Evolutionary conservation across 2,888 invertebrate genomes (phyloP).

Genomic region (Scaptomyza tumidula): DNA sequence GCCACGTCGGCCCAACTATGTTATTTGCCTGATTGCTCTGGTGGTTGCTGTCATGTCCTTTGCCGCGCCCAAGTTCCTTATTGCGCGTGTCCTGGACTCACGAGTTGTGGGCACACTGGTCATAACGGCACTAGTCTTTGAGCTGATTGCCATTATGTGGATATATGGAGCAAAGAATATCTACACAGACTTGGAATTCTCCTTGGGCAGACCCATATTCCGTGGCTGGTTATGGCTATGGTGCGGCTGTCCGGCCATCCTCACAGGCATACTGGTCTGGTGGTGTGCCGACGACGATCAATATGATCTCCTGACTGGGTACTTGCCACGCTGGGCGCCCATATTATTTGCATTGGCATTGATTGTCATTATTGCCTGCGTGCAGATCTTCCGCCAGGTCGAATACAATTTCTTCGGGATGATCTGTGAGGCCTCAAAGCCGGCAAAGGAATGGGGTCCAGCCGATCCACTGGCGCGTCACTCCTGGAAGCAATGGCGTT

Average conservation of each 20-base stretch:
- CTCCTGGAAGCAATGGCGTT: constrained; percentile 85
- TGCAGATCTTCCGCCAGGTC: constrained; percentile 84
- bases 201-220: constrained; percentile 84
- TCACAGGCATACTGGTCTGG: constrained; percentile 84
- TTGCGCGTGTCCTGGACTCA: constrained; percentile 82
- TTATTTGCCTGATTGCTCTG: constrained; percentile 82
- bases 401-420: constrained; percentile 85
- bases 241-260: constrained; percentile 83
- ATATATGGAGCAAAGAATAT: constrained; percentile 84
- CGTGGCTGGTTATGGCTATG: constrained; percentile 83
- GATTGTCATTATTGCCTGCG: constrained; percentile 82
- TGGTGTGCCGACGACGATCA: constrained; percentile 84
- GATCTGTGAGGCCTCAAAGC: constrained; percentile 84
- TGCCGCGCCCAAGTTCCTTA: constrained; percentile 81
- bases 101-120: constrained; percentile 83
- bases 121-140: constrained; percentile 83
- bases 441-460: constrained; percentile 85
- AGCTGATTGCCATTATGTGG: constrained; percentile 84
- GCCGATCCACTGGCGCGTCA: constrained; percentile 84
- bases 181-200: constrained; percentile 84
- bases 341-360: constrained; percentile 81
- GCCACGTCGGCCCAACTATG: constrained; percentile 83
- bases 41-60: constrained; percentile 82
- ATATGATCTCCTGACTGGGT: constrained; percentile 75
- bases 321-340: constrained; percentile 84